Conservation (phyloP, 1,140 invertebrate genomes). For the Thaumetopoea pityocampa region DNA sequence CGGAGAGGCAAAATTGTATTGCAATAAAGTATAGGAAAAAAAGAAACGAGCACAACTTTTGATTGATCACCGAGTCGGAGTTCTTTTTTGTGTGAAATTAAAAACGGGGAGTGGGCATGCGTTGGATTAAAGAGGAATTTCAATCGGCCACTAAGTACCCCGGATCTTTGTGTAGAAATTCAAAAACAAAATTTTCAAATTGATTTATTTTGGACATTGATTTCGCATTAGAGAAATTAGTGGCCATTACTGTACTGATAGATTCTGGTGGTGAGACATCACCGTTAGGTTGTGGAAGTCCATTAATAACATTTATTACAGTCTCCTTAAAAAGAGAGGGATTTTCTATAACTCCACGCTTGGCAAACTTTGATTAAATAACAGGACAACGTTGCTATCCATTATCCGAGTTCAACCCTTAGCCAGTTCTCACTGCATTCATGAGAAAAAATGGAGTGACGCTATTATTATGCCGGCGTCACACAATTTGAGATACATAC, state of each 20-base stretch:
- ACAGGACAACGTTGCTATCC: too few relatives aligned
- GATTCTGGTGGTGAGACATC: conserved; percentile 14
- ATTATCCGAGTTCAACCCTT: too few relatives aligned
- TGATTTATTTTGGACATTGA: conserved; percentile 57
- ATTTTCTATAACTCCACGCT: too few relatives aligned
- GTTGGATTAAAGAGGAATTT: conserved; percentile 71
- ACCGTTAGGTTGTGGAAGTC: conserved; percentile 6
- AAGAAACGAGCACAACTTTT: conserved; percentile 61
- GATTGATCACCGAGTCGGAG: conserved; percentile 71
- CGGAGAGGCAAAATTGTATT: conserved; percentile 67
- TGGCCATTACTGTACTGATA: conserved; percentile 18
- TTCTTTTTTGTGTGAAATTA: conserved; percentile 73
- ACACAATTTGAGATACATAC: too few relatives aligned
- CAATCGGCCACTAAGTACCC: conserved; percentile 53
- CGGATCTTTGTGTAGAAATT: conserved; percentile 46
- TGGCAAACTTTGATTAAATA: too few relatives aligned
- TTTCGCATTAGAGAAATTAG: conserved; percentile 42
- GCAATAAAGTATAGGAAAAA: conserved; percentile 69
- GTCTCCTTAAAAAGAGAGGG: too few relatives aligned
- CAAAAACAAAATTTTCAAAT: conserved; percentile 54
- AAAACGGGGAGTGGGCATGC: conserved; percentile 68
- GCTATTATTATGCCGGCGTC: too few relatives aligned
- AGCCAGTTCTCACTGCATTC: too few relatives aligned
- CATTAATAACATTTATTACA: too few relatives aligned
- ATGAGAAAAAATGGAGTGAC: too few relatives aligned